phyloP scores from a whole-genome alignment of 2,113 vertebrate genomes.

The Cynocephalus volans region DNA sequence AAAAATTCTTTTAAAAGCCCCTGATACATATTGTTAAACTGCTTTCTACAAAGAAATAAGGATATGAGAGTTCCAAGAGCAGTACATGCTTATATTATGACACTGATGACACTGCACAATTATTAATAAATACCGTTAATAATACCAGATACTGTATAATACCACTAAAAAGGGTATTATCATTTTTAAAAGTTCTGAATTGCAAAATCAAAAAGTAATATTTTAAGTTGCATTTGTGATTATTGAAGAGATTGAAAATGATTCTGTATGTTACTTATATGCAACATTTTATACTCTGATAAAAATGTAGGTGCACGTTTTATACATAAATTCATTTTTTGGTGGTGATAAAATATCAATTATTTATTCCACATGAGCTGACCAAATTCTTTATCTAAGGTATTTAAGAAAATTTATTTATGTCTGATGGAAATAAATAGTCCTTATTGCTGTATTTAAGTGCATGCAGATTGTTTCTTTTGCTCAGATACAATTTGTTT shows the following conservation, averaged over 20 bases:
- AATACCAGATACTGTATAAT: too few species aligned
- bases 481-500: conserved; percentile 43
- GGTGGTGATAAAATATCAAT: not conserved
- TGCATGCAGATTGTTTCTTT: conserved; percentile 5
- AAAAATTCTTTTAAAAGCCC: too few species aligned
- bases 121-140: too few species aligned
- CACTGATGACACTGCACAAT: not conserved
- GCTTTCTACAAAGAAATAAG: not conserved
- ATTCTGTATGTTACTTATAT: not conserved
- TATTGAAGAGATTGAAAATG: not conserved
- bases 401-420: not conserved
- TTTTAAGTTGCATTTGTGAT: not conserved
- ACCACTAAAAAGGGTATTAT: not conserved
- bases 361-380: not conserved
- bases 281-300: not conserved
- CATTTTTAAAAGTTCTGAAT: not conserved
- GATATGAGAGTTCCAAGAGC: not conserved
- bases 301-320: not conserved
- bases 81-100: not conserved
- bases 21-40: not conserved
- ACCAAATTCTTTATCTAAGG: conserved; percentile 10
- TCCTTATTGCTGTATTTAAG: conserved; percentile 37
- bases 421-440: conserved; percentile 25
- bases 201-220: not conserved
- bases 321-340: not conserved